Evolutionary conservation across 1,140 invertebrate species (phyloP), one percentile per base, ranked within the genome.

Genomic region (Drosophila funebris): DNA sequence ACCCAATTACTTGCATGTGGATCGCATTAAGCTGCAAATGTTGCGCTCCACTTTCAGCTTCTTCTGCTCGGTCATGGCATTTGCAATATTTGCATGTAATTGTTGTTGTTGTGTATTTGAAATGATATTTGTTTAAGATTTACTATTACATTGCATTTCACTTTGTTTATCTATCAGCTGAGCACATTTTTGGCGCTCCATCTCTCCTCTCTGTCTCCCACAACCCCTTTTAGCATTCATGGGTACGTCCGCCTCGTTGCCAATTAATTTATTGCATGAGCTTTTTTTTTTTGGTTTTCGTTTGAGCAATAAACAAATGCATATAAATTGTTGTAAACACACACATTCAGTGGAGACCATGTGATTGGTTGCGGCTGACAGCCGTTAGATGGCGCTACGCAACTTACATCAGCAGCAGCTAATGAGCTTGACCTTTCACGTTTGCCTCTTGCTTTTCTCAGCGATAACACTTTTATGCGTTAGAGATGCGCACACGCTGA

Each of bases 181-280:
- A 36, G 33, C 37, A 44, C 39, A 52, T 67, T 68, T 69, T 62
- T 64, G 62, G 39, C 54, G 22, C 16, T 44, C 8, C 18, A 36
- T 58, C 29, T 11, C 14, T 14, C 29, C 57, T 36, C 50, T 53
- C 41, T 43, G 0, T n/a, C 36, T 2, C 20, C n/a, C 37, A 1
- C 13, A 5, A 27, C 9, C 14, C 29, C n/a, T 24, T n/a, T n/a
- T n/a, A n/a, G n/a, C n/a, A n/a, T n/a, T n/a, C n/a, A n/a, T n/a
- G n/a, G n/a, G 20, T 14, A 2, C 4, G 4, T 18, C 11, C 53
- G 36, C 16, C 36, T 50, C 14, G 37, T 62, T 75, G 73, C 69
- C 73, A 76, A 73, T 61, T 76, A 76, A 73, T 67, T 57, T 67
- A 73, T 73, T 50, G 61, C 73, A 72, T 60, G 61, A 48, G 37